Base-by-base conservation (phyloP, 2,888 invertebrate species). In the Anorthoa munda region DNA sequence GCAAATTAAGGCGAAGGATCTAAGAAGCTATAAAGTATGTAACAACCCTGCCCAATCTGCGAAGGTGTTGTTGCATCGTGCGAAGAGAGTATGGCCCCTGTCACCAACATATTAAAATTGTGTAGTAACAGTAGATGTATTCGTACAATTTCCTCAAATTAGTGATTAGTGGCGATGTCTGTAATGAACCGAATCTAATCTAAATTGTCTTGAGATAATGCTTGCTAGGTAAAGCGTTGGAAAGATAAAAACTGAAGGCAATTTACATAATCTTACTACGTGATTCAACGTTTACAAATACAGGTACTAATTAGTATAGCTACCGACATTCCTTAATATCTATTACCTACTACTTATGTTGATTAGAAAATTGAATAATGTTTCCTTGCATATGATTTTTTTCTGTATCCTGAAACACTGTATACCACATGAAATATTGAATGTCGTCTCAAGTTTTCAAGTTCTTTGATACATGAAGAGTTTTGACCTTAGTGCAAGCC, bases 261-360 rank as follows among this genome's bases (percentile, higher is more conserved):
- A 80, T 83, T 80, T 64, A 65, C 63, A 70, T 81, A 83, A 63
- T 68, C 48, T 75, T 60, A 60, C 50, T 48, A 59, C 78, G 23
- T 59, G 46, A 31, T 80, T 80, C 45, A 56, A 56, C 80, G 50
- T 80, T 73, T 75, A 73, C 60, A 55, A 55, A 50, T 50, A 55
- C 17, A 45, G 21, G 21, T n/a, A 50, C 7, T 53, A n/a, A 53
- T 78, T 59, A 70, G 2, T 70, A 45, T 45, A 26, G 26, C 39
- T 45, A 61, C 26, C 39, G 39, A 79, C 60, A 60, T 80, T 79
- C 18, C 60, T 71, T 18, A 26, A 17, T 23, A 23, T 31, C 13
- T 58, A 13, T 69, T 56, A 39, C 48, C 7, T 75, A 26, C n/a
- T 21, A 26, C 31, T 51, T 17, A 15, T 15, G 31, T 15, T n/a